phyloP scores from a whole-genome alignment of 2,888 invertebrate genomes.

The Lutraria lutraria region DNA sequence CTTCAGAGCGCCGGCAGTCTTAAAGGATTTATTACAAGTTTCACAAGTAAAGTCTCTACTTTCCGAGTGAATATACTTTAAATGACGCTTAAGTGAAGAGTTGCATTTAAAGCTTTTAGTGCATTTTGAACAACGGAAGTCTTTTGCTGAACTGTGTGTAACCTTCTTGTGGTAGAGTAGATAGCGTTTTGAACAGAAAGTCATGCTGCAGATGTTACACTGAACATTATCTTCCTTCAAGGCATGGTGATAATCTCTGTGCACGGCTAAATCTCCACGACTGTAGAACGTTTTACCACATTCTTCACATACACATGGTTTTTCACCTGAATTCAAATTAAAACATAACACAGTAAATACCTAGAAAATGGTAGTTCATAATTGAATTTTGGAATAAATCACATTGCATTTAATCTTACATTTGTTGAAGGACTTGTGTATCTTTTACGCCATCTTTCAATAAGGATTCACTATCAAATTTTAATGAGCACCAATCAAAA shows the following conservation, averaged over 20 bases:
- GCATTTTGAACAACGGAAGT: slow-evolving; percentile 54
- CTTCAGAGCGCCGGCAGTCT: slow-evolving; percentile 51
- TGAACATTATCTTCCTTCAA: slow-evolving; percentile 36
- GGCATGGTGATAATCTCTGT: slow-evolving; percentile 57
- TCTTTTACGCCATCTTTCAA: too few relatives aligned
- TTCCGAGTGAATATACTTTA: slow-evolving; percentile 58
- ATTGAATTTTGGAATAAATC: too few relatives aligned
- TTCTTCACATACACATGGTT: slow-evolving; percentile 62
- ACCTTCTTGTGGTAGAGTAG: slow-evolving; percentile 60
- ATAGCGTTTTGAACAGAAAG: slow-evolving; percentile 59
- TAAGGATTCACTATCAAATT: too few relatives aligned
- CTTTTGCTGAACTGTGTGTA: slow-evolving; percentile 50
- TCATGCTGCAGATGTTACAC: slow-evolving; percentile 54
- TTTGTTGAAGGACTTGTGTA: too few relatives aligned
- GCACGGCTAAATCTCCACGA: slow-evolving; percentile 49
- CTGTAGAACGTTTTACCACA: slow-evolving; percentile 57
- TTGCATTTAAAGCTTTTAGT: slow-evolving; percentile 57
- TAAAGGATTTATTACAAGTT: slow-evolving; percentile 55
- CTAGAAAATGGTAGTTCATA: background rate
- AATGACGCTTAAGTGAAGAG: slow-evolving; percentile 47
- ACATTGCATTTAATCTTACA: too few relatives aligned
- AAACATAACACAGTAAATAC: background rate
- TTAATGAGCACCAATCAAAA: too few relatives aligned
- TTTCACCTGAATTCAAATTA: slow-evolving; percentile 42
- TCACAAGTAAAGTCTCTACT: slow-evolving; percentile 44